Base-by-base conservation (phyloP, 2,113 vertebrate species). In the Hemichromis elongatus region DNA sequence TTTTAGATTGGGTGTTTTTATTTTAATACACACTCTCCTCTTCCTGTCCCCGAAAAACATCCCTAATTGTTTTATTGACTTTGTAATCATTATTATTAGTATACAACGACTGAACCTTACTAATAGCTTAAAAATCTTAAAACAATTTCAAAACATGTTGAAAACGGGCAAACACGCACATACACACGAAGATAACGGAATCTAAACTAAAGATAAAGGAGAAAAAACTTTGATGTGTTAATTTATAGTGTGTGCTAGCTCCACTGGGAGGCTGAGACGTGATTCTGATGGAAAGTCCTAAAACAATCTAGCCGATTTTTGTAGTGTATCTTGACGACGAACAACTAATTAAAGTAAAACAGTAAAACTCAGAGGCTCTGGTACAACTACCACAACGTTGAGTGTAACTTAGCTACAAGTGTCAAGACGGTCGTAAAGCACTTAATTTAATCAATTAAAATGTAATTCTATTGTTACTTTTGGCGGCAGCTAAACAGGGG, bases 371-470 rank as follows among this genome's bases (percentile, higher is more conserved):
- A 18, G 24, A 35, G n/a, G 4, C 61, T 66, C 61, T 73, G 14
- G 8, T 70, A 9, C 14, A 70, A 70, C 53, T 56, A 28, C 54
- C 50, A 9, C 82, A 42, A 80, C 37, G 12, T 10, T 16, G 19
- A n/a, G 26, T 54, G 18, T 40, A 45, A 82, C 52, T 79, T 45
- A 63, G 33, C 70, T 63, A 90, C 88, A 90, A 87, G 83, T 91
- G 81, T 52, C 75, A 88, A n/a, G 50, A 81, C 30, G 82, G 12
- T 59, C 8, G 37, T 4, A 40, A 24, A 45, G 18, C 33, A 10
- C 66, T 18, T 16, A 1, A 16, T n/a, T 19, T 5, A 28, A 78
- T 59, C 9, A 19, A 8, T 16, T 35, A 40, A 28, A 28, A 30
- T 8, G 24, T 3, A 18, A 33, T 13, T 63, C 26, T 13, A 53